Evolutionary conservation across 2,797 vertebrate species (phyloP).

Genomic region (Oryzias sinensis): DNA sequence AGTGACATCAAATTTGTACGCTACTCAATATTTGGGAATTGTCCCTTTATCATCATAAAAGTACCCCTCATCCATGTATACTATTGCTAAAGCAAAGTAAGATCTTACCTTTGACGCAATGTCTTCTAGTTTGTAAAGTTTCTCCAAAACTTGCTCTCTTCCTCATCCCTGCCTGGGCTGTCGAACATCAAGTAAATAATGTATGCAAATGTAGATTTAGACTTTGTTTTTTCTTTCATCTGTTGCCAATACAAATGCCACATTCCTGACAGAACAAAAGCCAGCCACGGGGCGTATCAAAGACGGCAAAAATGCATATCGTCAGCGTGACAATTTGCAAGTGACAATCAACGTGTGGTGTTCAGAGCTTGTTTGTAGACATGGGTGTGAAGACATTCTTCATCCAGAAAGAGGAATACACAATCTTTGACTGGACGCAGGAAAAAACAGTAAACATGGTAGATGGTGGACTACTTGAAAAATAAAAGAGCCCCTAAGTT

Average conservation of each 20-base stretch:
- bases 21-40: too few relatives aligned
- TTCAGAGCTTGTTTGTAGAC: constrained; percentile 61
- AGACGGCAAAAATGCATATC: constrained; percentile 57
- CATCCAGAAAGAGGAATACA: constrained; percentile 15
- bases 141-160: constrained; percentile 29
- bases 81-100: not conserved
- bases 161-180: constrained; percentile 5
- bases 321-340: constrained; percentile 54
- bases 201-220: constrained; percentile 58
- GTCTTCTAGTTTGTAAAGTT: constrained; percentile 37
- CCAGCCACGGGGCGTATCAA: constrained; percentile 57
- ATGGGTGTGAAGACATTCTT: constrained; percentile 35
- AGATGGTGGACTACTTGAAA: too few relatives aligned
- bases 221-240: constrained; percentile 59
- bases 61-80: not conserved
- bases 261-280: constrained; percentile 68
- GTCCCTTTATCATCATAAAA: not conserved
- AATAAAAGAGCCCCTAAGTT: too few relatives aligned
- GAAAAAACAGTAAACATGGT: too few relatives aligned
- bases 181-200: constrained; percentile 47
- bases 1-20: too few relatives aligned
- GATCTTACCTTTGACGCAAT: constrained; percentile 6
- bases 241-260: constrained; percentile 57
- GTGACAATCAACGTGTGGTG: constrained; percentile 40
- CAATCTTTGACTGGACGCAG: too few relatives aligned